Conservation (phyloP, 64 coral and sea anemone species). For the Actinia equina region DNA sequence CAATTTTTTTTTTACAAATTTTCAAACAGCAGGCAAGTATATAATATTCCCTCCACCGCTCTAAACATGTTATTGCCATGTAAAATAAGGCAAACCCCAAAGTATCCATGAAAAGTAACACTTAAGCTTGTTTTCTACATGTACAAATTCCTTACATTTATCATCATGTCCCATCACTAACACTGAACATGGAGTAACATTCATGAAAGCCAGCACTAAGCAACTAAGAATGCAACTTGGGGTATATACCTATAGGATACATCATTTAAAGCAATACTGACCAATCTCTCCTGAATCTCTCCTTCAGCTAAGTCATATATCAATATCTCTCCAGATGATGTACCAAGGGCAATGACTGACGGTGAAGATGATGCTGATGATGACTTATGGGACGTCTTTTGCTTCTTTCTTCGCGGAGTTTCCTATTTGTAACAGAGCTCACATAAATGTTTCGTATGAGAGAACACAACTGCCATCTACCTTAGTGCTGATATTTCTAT, state of each 20-base stretch:
- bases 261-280: conserved; percentile 7
- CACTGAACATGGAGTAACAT: neutral
- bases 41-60: too few species aligned
- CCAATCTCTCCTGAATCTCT: conserved; percentile 66
- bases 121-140: too few species aligned
- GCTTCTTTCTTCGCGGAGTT: conserved; percentile 63
- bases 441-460: too few species aligned
- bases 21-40: too few species aligned
- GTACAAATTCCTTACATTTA: too few species aligned
- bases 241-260: neutral
- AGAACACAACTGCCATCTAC: too few species aligned
- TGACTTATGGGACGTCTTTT: conserved; percentile 55
- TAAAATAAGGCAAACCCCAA: too few species aligned
- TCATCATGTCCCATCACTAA: too few species aligned
- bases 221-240: neutral
- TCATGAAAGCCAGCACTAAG: neutral
- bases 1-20: too few species aligned
- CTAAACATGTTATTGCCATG: too few species aligned
- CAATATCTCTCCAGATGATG: conserved; percentile 76
- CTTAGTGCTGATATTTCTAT: too few species aligned
- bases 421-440: conserved; percentile 12
- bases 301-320: conserved; percentile 70
- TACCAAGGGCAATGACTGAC: conserved; percentile 78
- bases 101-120: too few species aligned
- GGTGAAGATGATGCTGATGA: conserved; percentile 21